Base-by-base conservation (phyloP, 2,888 invertebrate genomes). In the Aplocera efformata region DNA sequence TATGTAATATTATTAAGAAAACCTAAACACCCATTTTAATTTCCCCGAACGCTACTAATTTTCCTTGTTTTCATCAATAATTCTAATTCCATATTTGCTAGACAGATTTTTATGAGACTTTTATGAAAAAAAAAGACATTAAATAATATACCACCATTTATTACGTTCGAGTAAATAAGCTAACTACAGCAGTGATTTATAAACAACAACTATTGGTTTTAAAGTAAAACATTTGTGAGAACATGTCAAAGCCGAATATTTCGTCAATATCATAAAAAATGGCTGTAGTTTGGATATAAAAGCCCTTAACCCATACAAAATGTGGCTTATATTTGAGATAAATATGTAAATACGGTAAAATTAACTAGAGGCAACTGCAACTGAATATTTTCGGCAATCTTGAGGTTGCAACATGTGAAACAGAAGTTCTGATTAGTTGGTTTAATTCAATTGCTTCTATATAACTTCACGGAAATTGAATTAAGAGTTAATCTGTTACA, bases 141-240 rank as follows among this genome's bases (percentile, higher is more conserved):
- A 24, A 29, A n/a, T 34, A 21, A 11, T 42, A 48, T 44, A 48
- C 37, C 38, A 50, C 41, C 46, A 44, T 53, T 53, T 53, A 53
- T 50, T 51, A 31, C 26, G 22, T 27, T 27, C 23, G 36, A 40
- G 44, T 51, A 46, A 41, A 45, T 46, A 38, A 37, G 36, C 20
- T 45, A 48, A 43, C 28, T 30, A 32, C 35, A 46, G 28, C 23
- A 30, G 24, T 3, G 13, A 3, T n/a, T n/a, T n/a, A n/a, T 17
- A 54, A 53, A 55, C 48, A 40, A 17, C 13, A 17, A 17, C 2
- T 17, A 17, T 17, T 17, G 2, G 13, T 3, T 17, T 17, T 17
- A 3, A 3, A 3, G 13, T 5, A 17, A 3, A 3, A 17, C 5
- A n/a, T 17, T 17, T 17, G 13, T 17, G 13, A n/a, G 13, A 17